Evolutionary conservation across 2,797 vertebrate genomes (phyloP).

Genomic region (Amazona ochrocephala): DNA sequence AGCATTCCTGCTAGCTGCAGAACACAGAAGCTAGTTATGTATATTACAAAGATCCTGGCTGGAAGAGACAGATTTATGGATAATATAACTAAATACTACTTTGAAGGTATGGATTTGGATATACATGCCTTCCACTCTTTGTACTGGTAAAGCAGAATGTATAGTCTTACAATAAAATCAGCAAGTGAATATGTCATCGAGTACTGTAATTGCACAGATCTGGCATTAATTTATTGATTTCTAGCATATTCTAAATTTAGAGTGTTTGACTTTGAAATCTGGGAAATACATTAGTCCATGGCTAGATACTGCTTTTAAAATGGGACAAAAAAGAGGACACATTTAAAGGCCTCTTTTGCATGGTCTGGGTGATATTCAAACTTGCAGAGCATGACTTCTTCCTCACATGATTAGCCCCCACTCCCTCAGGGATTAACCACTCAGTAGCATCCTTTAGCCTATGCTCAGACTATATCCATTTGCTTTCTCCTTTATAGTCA

Average conservation of each 20-base stretch:
- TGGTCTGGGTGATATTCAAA: not conserved
- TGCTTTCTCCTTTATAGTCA: not conserved
- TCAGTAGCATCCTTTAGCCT: not conserved
- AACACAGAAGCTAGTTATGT: not conserved
- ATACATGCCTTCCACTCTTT: not conserved
- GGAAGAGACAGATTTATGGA: not conserved
- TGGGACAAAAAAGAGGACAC: not conserved
- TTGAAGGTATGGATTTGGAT: not conserved
- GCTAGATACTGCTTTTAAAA: not conserved
- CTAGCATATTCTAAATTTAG: not conserved
- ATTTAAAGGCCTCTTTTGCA: not conserved
- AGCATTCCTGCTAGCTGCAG: not conserved
- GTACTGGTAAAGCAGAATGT: not conserved
- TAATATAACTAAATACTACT: not conserved
- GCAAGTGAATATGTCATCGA: not conserved
- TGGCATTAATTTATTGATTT: not conserved
- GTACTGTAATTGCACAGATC: not conserved
- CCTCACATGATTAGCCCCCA: not conserved
- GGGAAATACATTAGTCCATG: not conserved
- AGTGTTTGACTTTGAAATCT: not conserved
- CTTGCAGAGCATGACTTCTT: not conserved
- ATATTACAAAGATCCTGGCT: not conserved
- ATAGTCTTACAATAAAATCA: not conserved
- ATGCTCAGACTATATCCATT: not conserved
- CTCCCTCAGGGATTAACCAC: not conserved